Evolutionary conservation across 92 coral and sea anemone genomes (phyloP), one percentile per base, ranked within the genome.

Genomic region (Porites cylindrica): DNA sequence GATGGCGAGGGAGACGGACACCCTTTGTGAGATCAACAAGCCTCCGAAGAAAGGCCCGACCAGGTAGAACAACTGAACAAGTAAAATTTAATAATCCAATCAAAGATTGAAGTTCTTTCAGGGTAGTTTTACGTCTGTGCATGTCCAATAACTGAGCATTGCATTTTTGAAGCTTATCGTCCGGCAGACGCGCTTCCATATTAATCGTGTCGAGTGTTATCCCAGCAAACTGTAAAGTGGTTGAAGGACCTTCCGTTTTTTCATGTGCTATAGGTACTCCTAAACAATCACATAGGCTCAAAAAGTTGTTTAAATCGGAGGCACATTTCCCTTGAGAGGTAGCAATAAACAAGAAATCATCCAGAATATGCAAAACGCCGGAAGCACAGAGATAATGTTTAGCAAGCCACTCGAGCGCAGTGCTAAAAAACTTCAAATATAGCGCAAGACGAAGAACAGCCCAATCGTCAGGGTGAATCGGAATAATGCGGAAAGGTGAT

Each of bases 401-500:
- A 21, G 90, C 90, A 51, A 64, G 26, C 90, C 91, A 87, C 64
- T 87, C 91, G n/a, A 87, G 86, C 32, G 32, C 32, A 29, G 32
- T 29, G 32, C 32, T 29, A 29, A 29, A 26, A 29, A 29, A 2
- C 32, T 29, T 86, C 79, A 69, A 86, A 86, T 29, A 80, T 87
- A 29, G 24, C 50, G 72, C 90, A 87, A 14, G 90, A 87, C 88
- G 78, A 80, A 60, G 78, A 80, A 60, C 90, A 87, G 32, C 91
- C 88, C 81, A 88, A 50, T 88, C 91, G 24, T 75, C 47, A 72
- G 89, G 88, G 79, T 88, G 84, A 50, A 88, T 63, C 47, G 91
- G 91, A 8, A 88, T 71, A 18, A 88, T 80, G 60, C 89, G 32
- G 32, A 29, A 29, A 29, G 32, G 0, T 29, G 32, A 29, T 29